Conservation (phyloP, 2,888 invertebrate genomes). For the Eulithis testata region DNA sequence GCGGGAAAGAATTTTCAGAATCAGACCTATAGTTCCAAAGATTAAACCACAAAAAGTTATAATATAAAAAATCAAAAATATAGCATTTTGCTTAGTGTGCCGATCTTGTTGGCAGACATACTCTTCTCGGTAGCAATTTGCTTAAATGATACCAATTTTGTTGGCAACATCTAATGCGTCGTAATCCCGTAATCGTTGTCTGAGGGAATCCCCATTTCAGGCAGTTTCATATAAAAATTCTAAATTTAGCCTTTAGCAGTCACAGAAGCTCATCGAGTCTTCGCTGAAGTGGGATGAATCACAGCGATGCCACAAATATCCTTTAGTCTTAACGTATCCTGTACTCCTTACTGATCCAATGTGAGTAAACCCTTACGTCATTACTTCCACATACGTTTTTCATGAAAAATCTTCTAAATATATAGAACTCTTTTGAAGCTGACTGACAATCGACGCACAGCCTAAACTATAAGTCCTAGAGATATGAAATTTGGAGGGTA, state of each 20-base stretch:
- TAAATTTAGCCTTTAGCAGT: constrained; percentile 1
- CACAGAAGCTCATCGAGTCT: background rate
- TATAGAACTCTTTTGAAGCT: too few species aligned
- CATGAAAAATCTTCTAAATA: too few species aligned
- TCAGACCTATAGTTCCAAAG: too few species aligned
- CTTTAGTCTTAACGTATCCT: background rate
- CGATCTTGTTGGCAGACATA: constrained; percentile 99
- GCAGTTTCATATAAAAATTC: background rate
- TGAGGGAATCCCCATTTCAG: too few species aligned
- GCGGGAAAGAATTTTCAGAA: too few species aligned
- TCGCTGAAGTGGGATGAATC: constrained; percentile 5
- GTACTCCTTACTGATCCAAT: background rate
- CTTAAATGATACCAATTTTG: constrained; percentile 98
- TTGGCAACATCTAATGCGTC: constrained; percentile 99
- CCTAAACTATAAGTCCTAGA: too few species aligned
- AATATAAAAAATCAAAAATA: too few species aligned
- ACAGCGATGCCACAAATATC: constrained; percentile 1
- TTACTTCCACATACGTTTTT: background rate
- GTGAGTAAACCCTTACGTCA: background rate
- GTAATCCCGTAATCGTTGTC: constrained; percentile 94
- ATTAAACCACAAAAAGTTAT: too few species aligned
- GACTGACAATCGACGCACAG: too few species aligned
- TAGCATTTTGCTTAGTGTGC: constrained; percentile 89
- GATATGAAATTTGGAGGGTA: too few species aligned
- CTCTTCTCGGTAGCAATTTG: constrained; percentile 92